Conservation (phyloP, 2,797 vertebrate genomes). For the Lagothrix lagotricha region DNA sequence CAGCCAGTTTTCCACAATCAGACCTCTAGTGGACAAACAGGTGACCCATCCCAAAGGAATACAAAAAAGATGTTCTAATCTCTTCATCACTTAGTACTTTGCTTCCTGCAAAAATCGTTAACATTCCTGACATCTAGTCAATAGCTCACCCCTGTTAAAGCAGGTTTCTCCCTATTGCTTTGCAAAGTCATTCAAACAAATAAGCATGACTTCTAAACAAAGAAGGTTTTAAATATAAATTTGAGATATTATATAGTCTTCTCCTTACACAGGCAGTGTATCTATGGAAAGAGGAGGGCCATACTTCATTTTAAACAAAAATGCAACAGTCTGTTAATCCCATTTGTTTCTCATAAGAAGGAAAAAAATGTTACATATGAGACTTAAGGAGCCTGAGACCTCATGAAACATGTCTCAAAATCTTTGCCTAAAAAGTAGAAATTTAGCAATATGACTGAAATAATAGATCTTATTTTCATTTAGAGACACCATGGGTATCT, state of each 20-base stretch:
- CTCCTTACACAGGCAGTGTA: neutral
- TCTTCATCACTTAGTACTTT: neutral
- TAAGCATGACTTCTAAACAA: conserved; percentile 33
- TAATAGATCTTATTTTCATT: conserved; percentile 4
- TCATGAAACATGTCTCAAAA: neutral
- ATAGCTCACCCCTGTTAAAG: neutral
- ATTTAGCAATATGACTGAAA: neutral
- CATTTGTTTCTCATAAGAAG: conserved; percentile 40
- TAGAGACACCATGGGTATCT: neutral
- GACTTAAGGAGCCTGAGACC: neutral
- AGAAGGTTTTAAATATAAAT: neutral
- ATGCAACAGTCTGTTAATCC: neutral
- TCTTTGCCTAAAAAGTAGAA: neutral
- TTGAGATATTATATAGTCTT: neutral
- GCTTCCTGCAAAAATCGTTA: neutral
- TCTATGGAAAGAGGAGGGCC: neutral
- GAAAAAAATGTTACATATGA: neutral
- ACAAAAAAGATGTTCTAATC: neutral
- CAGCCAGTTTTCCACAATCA: neutral
- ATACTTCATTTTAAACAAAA: conserved; percentile 17
- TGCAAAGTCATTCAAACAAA: neutral
- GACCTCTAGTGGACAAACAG: neutral
- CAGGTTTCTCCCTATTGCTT: neutral
- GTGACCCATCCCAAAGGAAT: neutral
- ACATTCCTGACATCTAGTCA: neutral